Percentiles rank a stretch among this genome's conserved stretches.
Evolutionary conservation across 1,140 invertebrate species (phyloP).

Genomic region (Limonius californicus): DNA sequence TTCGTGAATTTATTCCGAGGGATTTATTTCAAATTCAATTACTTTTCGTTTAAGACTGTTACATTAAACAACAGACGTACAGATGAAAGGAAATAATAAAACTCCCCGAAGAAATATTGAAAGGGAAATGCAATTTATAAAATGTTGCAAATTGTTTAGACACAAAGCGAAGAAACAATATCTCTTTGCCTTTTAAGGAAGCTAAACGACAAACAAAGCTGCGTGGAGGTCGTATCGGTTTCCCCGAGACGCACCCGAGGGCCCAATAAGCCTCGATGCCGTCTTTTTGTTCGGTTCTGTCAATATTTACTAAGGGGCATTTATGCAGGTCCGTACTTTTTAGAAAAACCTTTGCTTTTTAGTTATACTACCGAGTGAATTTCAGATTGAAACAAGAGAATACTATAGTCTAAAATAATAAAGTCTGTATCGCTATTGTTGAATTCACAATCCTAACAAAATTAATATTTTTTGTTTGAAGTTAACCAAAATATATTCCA

Average conservation of each 20-base stretch:
- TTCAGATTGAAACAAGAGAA: too few species aligned
- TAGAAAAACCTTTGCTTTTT: background rate
- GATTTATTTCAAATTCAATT: too few species aligned
- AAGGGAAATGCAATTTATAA: constrained; percentile 3
- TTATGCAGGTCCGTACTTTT: background rate
- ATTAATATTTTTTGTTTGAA: too few species aligned
- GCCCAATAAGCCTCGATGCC: constrained; percentile 18
- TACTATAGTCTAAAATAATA: too few species aligned
- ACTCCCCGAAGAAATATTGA: background rate
- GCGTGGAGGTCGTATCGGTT: constrained; percentile 28
- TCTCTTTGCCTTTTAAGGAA: constrained; percentile 4
- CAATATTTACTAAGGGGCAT: constrained; percentile 18
- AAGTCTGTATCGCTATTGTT: too few species aligned
- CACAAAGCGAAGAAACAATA: constrained; percentile 10
- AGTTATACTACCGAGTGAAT: background rate
- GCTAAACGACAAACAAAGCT: constrained; percentile 6
- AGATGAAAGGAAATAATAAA: too few species aligned
- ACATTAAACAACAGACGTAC: background rate
- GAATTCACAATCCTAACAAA: too few species aligned
- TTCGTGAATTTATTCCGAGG: too few species aligned
- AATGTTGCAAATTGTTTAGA: constrained; percentile 12
- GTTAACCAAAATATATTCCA: too few species aligned
- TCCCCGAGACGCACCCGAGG: constrained; percentile 6
- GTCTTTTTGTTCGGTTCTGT: constrained; percentile 10
- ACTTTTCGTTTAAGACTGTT: too few species aligned